phyloP scores from a whole-genome alignment of 1,140 invertebrate species.

The Triops longicaudatus region DNA sequence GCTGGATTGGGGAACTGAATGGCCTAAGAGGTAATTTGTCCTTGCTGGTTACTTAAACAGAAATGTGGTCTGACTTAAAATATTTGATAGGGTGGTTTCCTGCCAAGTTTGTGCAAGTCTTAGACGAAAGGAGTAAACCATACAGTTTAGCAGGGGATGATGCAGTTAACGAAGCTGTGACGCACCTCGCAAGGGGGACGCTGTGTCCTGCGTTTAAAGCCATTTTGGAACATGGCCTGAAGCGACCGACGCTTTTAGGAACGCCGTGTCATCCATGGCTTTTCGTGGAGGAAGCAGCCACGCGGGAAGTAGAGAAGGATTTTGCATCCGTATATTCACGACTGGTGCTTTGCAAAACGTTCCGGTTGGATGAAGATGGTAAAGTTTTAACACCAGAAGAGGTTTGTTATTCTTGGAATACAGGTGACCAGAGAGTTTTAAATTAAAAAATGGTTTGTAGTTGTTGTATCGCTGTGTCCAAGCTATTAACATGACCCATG shows the following conservation, averaged over 20 bases:
- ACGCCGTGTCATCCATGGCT: constrained; percentile 90
- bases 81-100: constrained; percentile 78
- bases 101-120: constrained; percentile 86
- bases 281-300: constrained; percentile 78
- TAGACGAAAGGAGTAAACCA: constrained; percentile 94
- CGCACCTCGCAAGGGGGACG: constrained; percentile 88
- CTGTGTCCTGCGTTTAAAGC: constrained; percentile 89
- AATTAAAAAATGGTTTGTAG: constrained; percentile 41
- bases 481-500: constrained; percentile 88
- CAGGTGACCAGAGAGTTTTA: neutral
- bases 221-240: constrained; percentile 93
- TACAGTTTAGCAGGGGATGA: constrained; percentile 97
- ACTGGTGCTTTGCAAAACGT: constrained; percentile 95
- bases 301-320: constrained; percentile 91
- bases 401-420: constrained; percentile 42
- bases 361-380: constrained; percentile 95
- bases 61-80: constrained; percentile 36
- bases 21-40: constrained; percentile 65
- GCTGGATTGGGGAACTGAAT: constrained; percentile 98
- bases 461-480: constrained; percentile 91
- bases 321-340: constrained; percentile 97
- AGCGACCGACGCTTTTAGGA: constrained; percentile 67
- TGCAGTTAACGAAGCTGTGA: constrained; percentile 88
- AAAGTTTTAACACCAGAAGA: constrained; percentile 98
- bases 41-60: neutral